Base-by-base conservation (phyloP, 2,888 invertebrate species). In the Dicyrtoma fusca region DNA sequence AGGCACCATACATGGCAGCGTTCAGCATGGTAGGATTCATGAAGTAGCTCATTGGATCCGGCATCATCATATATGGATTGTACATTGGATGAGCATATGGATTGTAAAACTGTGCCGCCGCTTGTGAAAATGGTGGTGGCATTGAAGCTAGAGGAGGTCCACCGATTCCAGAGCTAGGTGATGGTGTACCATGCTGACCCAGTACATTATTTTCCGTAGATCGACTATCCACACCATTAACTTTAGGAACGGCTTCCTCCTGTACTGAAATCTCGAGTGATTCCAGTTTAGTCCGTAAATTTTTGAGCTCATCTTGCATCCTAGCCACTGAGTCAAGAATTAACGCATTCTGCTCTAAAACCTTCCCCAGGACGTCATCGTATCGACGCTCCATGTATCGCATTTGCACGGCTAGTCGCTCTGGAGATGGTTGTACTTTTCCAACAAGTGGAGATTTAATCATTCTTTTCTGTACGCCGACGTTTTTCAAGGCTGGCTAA, bases 311-410 rank as follows among this genome's bases (percentile, higher is more conserved):
- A 8, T 51, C 55, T 55, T 74, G 62, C 47, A 76, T 73, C 26
- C 53, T 61, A 42, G 49, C 34, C 17, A 72, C 44, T 1, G 65
- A 47, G 17, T 42, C 42, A 21, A 49, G 42, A 70, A 66, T 53
- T 55, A 59, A 19, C 57, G 71, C 42, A 64, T 68, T 73, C 63
- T 75, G 57, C 26, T 71, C 57, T 19, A 68, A 63, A 8, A 75
- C 65, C 25, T 75, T 69, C 2, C 65, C 70, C 11, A 72, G 51
- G 10, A 66, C 57, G 11, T 76, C 75, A 19, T 76, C 75, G 42
- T 76, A 76, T 26, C 74, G 45, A 21, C 70, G 64, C 63, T 74
- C 64, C 63, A 77, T 73, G 59, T 64, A 64, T 44, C 49, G 55
- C 70, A 73, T 65, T 59, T 73, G 73, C 13, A 73, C 62, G 25